phyloP scores from a whole-genome alignment of 2,113 vertebrate species.

The Tor tambroides region DNA sequence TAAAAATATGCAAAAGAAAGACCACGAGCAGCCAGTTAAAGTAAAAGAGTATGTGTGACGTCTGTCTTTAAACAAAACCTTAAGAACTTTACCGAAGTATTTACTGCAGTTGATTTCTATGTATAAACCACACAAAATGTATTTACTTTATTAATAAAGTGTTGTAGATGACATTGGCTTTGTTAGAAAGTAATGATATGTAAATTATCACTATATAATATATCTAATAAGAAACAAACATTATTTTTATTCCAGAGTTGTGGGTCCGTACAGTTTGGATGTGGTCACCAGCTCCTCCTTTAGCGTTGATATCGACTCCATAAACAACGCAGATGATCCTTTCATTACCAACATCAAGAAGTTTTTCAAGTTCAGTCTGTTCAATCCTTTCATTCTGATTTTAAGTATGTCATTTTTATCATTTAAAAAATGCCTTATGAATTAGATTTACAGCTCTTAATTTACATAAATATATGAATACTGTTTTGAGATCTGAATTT shows the following conservation, averaged over 20 bases:
- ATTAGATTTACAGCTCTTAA: background rate
- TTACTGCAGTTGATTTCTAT: background rate
- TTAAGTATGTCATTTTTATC: constrained; percentile 64
- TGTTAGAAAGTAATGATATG: background rate
- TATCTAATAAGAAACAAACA: background rate
- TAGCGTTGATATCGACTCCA: constrained; percentile 78
- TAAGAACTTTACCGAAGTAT: background rate
- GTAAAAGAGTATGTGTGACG: constrained; percentile 68
- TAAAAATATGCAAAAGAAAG: constrained; percentile 57
- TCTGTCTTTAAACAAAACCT: background rate
- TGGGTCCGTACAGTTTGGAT: constrained; percentile 78
- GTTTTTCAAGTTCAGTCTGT: constrained; percentile 72
- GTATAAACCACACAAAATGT: background rate
- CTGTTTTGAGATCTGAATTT: background rate
- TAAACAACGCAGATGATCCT: constrained; percentile 78
- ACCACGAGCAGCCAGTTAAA: constrained; percentile 61
- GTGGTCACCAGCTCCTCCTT: constrained; percentile 80
- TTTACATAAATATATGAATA: background rate
- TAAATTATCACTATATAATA: background rate
- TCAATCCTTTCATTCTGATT: constrained; percentile 68
- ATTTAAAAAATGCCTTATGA: background rate
- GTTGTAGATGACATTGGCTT: background rate
- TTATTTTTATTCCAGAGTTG: constrained; percentile 55
- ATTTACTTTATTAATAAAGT: background rate
- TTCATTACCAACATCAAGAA: constrained; percentile 79